phyloP scores from a whole-genome alignment of 1,140 invertebrate species.

The Notospermus geniculatus region DNA sequence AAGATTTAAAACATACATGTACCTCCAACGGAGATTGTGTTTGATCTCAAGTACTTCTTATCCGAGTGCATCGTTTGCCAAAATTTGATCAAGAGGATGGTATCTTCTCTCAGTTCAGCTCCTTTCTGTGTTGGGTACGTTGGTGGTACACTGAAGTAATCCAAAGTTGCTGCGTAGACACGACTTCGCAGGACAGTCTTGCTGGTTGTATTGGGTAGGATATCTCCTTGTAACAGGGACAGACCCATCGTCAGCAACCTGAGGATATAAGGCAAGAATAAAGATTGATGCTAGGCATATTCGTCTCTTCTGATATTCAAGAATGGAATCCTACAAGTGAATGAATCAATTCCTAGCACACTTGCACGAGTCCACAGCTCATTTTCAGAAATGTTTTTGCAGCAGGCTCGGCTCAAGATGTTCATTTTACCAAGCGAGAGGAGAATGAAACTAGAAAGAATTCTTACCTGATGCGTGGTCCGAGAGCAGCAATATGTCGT shows the following conservation, averaged over 20 bases:
- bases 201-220: slow-evolving; percentile 72
- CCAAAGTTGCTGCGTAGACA: slow-evolving; percentile 89
- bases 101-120: slow-evolving; percentile 81
- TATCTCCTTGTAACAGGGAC: slow-evolving; percentile 90
- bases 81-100: slow-evolving; percentile 85
- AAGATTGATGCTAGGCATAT: neutral
- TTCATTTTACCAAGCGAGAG: no score
- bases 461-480: slow-evolving; percentile 70
- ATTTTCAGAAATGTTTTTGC: no score
- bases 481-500: slow-evolving; percentile 82
- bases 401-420: no score
- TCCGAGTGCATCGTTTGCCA: slow-evolving; percentile 96
- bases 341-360: no score
- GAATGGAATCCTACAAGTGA: no score
- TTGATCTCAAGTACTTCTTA: slow-evolving; percentile 89
- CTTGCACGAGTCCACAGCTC: no score
- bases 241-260: slow-evolving; percentile 89
- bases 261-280: slow-evolving; percentile 52
- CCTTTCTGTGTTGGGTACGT: slow-evolving; percentile 78
- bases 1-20: slow-evolving; percentile 3
- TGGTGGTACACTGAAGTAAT: slow-evolving; percentile 83
- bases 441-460: no score
- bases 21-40: slow-evolving; percentile 38
- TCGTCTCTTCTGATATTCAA: no score
- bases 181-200: slow-evolving; percentile 91